Percentiles rank a stretch among this genome's conserved stretches.
Evolutionary conservation across 1,140 invertebrate species (phyloP).

Genomic region (Drosophila suzukii): DNA sequence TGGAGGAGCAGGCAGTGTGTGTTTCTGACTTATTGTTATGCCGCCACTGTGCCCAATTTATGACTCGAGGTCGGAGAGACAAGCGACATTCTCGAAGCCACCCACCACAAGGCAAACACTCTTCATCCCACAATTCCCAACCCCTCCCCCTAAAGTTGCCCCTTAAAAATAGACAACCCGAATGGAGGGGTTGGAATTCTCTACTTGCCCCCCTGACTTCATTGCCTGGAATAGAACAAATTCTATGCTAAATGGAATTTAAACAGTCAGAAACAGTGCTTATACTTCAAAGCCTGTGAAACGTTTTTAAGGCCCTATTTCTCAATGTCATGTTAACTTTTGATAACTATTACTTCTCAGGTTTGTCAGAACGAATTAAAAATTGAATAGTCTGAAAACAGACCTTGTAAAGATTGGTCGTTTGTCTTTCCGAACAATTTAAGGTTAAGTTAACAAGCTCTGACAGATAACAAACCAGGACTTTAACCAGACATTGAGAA

Average conservation of each 20-base stretch:
- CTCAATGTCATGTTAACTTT: too few relatives aligned
- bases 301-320: too few relatives aligned
- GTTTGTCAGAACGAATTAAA: too few relatives aligned
- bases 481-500: too few relatives aligned
- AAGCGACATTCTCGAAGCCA: conserved; percentile 36
- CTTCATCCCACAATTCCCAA: background rate
- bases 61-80: conserved; percentile 69
- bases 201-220: conserved; percentile 6
- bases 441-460: too few relatives aligned
- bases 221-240: conserved; percentile 16
- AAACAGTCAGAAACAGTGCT: conserved; percentile 5
- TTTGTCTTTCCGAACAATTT: too few relatives aligned
- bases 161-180: conserved; percentile 64
- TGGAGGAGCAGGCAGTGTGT: conserved; percentile 15
- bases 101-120: conserved; percentile 13
- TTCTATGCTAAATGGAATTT: conserved; percentile 49
- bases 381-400: too few relatives aligned
- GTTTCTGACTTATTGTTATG: conserved; percentile 81
- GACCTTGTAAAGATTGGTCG: too few relatives aligned
- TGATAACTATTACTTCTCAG: too few relatives aligned
- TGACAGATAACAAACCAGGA: too few relatives aligned
- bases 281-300: too few relatives aligned
- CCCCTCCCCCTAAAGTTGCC: conserved; percentile 13
- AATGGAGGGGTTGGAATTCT: conserved; percentile 8
- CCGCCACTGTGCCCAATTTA: conserved; percentile 80